Conservation (phyloP, 1,140 invertebrate species). For the Atta texana region DNA sequence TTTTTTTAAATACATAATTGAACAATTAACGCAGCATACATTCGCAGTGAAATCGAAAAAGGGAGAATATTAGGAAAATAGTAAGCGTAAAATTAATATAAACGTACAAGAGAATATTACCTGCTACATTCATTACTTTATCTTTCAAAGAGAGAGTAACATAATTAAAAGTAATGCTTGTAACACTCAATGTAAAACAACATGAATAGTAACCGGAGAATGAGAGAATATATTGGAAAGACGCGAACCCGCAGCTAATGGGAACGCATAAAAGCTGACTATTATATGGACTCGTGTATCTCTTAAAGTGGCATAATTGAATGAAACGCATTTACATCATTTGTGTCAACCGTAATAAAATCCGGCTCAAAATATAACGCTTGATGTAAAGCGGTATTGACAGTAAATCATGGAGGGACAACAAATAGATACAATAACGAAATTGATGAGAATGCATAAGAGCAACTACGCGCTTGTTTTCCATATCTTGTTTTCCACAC, state of each 20-base stretch:
- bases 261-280: neutral
- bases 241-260: constrained; percentile 45
- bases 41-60: neutral
- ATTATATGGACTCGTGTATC: neutral
- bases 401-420: neutral
- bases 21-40: neutral
- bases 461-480: neutral
- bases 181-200: constrained; percentile 1
- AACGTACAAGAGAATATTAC: neutral
- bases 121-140: neutral
- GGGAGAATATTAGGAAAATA: neutral
- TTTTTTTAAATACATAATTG: neutral
- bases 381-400: neutral
- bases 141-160: neutral
- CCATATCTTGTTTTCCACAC: neutral
- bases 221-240: constrained; percentile 34
- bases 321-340: neutral
- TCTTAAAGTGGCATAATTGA: constrained; percentile 20
- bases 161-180: constrained; percentile 39
- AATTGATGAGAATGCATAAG: neutral
- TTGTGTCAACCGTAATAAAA: constrained; percentile 37
- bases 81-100: neutral
- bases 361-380: constrained; percentile 3
- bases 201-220: neutral
- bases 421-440: neutral